Evolutionary conservation across 2,797 vertebrate genomes (phyloP), one percentile per base, ranked within the genome.

Genomic region (Echeneis naucrates): DNA sequence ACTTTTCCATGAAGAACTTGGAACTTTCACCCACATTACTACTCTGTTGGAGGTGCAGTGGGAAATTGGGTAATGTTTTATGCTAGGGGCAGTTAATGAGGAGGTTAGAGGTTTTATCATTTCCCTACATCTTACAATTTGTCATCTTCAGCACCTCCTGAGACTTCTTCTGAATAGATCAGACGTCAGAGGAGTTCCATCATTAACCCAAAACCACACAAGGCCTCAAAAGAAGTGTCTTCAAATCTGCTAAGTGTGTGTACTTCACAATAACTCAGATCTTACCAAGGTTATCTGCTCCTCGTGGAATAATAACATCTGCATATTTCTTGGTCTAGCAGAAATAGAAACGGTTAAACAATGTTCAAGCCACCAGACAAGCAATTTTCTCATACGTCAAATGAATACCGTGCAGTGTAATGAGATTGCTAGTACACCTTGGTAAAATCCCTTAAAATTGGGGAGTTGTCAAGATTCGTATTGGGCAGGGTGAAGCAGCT

Each of bases 271-370:
- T 32, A 26, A 32, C 1, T 9, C 9, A 16, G 8, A 9, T 5
- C 95, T 96, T 90, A 99, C 98, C 98, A 55, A 97, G 93, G 64
- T 99, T 99, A 84, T 99, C 96, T 54, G 96, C 97, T 72, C 98
- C 97, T 77, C 97, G 94, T 24, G 98, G 97, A 93, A 99, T 99
- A 86, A 99, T 99, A 84, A 99, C 97, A 0, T 99, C 98, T 5
- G 98, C 98, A 2, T 99, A 99, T 82, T 99, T 99, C 94, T 99
- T 99, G 21, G 98, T 99, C 97, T 99, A 67, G 4, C 23, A 86
- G 40, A 71, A 70, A 82, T 2, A 61, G 64, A 62, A 0, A 68
- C 9, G 27, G 47, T 68, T 16, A 74, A 47, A 10, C 11, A 26
- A 33, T 3, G 17, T 8, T 56, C 13, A 47, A 6, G 7, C n/a